A percentile compares a stretch with the other conserved stretches of the same genome.
Conservation (phyloP, 92 coral and sea anemone genomes). For the Epizoanthus ramosus region DNA sequence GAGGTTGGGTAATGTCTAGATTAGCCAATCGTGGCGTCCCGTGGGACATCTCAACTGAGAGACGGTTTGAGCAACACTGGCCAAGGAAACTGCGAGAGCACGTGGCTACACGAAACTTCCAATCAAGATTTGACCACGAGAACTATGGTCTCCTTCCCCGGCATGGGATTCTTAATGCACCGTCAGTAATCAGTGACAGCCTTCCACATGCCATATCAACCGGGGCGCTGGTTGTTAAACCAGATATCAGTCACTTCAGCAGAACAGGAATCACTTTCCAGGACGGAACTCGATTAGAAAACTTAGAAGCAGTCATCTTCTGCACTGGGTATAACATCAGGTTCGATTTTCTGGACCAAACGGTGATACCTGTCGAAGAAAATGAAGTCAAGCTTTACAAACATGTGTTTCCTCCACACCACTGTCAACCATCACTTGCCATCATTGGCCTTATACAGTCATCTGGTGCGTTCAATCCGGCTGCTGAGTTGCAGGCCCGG, state of each 20-base stretch:
- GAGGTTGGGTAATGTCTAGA: conserved; percentile 87
- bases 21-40: conserved; percentile 72
- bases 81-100: conserved; percentile 61
- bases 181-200: conserved; percentile 75
- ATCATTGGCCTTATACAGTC: conserved; percentile 37
- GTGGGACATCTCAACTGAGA: conserved; percentile 71
- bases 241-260: conserved; percentile 61
- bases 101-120: conserved; percentile 44
- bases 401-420: conserved; percentile 46
- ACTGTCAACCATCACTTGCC: conserved; percentile 31
- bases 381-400: conserved; percentile 67
- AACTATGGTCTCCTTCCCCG: conserved; percentile 67
- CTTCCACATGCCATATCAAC: conserved; percentile 75
- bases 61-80: conserved; percentile 55
- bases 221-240: conserved; percentile 66
- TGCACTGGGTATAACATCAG: conserved; percentile 77
- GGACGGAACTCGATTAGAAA: conserved; percentile 59
- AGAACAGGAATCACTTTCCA: conserved; percentile 63
- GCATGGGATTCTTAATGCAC: conserved; percentile 69
- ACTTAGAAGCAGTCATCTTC: conserved; percentile 68
- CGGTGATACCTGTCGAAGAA: conserved; percentile 54
- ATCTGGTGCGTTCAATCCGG: conserved; percentile 21
- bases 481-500: conserved; percentile 52
- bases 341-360: conserved; percentile 61
- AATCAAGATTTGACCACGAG: conserved; percentile 73